phyloP scores from a whole-genome alignment of 2,888 invertebrate genomes.

The Drosophila infuscata region DNA sequence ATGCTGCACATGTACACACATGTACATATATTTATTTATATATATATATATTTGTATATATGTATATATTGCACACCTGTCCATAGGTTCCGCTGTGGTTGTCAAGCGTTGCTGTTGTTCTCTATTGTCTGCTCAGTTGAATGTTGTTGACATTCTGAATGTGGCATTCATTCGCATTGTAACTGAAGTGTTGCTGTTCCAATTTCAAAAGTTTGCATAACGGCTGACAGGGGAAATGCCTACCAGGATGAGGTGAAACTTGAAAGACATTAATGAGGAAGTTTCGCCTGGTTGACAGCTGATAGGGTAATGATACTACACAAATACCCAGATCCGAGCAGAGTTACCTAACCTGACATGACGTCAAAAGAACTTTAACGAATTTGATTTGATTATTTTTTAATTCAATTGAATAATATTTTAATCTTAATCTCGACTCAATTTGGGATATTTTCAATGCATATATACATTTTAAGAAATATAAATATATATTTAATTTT shows the following conservation, averaged over 20 bases:
- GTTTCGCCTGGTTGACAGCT: not conserved
- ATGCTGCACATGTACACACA: constrained; percentile 34
- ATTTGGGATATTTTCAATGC: not conserved
- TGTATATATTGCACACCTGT: constrained; percentile 21
- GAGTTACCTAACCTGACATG: not conserved
- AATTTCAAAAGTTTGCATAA: constrained; percentile 2
- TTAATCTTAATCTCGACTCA: not conserved
- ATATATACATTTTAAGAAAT: not conserved
- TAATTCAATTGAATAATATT: not conserved
- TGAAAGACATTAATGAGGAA: not conserved
- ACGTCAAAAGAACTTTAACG: not conserved
- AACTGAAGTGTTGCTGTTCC: constrained; percentile 16
- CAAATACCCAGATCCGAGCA: not conserved
- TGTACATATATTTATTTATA: not conserved
- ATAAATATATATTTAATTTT: not conserved
- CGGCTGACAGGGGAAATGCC: not conserved
- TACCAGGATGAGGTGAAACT: not conserved
- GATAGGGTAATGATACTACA: not conserved
- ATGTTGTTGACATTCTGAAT: constrained; percentile 40
- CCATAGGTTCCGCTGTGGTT: constrained; percentile 22
- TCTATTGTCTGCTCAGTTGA: constrained; percentile 25
- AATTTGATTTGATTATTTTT: not conserved
- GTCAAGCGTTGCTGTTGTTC: constrained; percentile 4
- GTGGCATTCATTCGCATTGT: constrained; percentile 32
- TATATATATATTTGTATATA: not conserved